A percentile compares a stretch with the other conserved stretches of the same genome.
These are phyloP conservation scores for Eriocheir sinensis DNA, from an alignment of 1,140 invertebrate species.

Conservation along the genomic window DNA sequence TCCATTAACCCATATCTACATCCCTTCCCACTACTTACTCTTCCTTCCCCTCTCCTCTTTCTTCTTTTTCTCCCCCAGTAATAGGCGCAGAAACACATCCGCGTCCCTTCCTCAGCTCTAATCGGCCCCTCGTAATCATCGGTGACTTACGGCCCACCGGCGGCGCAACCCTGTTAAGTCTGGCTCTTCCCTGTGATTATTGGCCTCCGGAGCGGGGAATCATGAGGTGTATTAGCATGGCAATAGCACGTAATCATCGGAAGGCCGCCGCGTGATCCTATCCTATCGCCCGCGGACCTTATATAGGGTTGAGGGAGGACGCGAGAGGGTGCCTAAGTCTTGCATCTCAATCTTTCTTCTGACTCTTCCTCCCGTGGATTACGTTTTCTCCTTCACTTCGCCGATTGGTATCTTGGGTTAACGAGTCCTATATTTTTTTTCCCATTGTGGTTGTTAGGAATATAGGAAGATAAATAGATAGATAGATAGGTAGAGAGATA, in stretches of 20 bases:
- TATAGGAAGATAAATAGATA: neutral
- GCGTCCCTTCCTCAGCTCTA: neutral
- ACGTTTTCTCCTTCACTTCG: neutral
- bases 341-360: constrained; percentile 41
- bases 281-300: neutral
- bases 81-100: neutral
- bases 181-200: constrained; percentile 15
- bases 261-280: neutral
- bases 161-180: neutral
- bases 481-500: neutral
- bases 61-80: neutral
- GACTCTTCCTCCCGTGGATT: neutral
- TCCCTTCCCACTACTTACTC: neutral
- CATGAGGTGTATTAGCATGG: neutral
- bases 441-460: too few relatives aligned
- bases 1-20: neutral
- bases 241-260: constrained; percentile 29
- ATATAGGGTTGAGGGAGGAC: neutral
- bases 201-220: constrained; percentile 26
- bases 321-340: constrained; percentile 5
- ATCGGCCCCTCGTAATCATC: neutral
- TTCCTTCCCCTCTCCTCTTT: neutral
- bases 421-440: too few relatives aligned
- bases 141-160: neutral
- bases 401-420: too few relatives aligned